Conservation (phyloP, 2,113 vertebrate species). For the Triplophysa siluroides region DNA sequence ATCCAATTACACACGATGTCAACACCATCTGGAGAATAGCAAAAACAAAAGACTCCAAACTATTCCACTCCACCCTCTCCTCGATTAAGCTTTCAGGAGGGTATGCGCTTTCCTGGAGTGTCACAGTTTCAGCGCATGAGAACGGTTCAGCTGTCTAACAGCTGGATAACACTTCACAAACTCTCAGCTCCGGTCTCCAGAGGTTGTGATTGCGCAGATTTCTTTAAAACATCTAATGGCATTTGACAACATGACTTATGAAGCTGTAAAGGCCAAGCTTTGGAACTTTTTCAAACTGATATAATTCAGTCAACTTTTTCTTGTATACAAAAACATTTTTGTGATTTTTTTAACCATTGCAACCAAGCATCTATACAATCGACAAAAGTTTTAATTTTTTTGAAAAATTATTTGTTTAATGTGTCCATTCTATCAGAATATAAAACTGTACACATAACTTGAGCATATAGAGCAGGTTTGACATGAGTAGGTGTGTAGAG, state of each 20-base stretch:
- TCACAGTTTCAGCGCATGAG: not conserved
- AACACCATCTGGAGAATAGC: slow-evolving; percentile 11
- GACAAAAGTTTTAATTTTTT: no score
- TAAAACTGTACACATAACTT: slow-evolving; percentile 17
- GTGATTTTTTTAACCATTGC: no score
- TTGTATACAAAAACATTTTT: no score
- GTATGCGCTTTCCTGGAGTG: slow-evolving; percentile 21
- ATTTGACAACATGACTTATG: not conserved
- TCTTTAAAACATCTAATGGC: not conserved
- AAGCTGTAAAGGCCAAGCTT: not conserved
- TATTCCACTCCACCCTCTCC: slow-evolving; percentile 4
- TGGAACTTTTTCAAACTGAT: not conserved
- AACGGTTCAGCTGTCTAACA: slow-evolving; percentile 39
- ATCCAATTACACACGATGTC: slow-evolving; percentile 23
- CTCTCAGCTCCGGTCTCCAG: slow-evolving; percentile 1
- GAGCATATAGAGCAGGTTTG: slow-evolving; percentile 24
- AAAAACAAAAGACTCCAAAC: slow-evolving; percentile 42
- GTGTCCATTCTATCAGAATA: slow-evolving; percentile 32
- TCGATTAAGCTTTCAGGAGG: slow-evolving; percentile 14
- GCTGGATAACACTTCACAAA: slow-evolving; percentile 25
- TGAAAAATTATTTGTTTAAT: not conserved
- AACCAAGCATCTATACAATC: no score
- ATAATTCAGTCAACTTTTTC: no score
- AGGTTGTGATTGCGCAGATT: not conserved
- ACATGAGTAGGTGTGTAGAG: slow-evolving; percentile 47